Percentiles rank a stretch among this genome's conserved stretches.
Evolutionary conservation across 2,113 vertebrate species (phyloP).

Genomic region (Ceyx margarethae): DNA sequence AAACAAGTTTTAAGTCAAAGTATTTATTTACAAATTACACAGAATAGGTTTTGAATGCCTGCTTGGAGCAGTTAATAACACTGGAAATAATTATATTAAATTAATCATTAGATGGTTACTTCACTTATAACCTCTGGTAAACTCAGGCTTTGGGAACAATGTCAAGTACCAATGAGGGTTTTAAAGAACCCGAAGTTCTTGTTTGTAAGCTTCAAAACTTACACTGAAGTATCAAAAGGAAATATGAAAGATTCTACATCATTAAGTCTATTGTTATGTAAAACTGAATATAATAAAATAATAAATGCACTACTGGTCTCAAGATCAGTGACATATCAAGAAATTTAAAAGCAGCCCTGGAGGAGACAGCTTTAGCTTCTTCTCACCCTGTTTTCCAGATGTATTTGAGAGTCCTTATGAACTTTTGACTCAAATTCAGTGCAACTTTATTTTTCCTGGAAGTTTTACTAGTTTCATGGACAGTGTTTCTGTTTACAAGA

Average conservation of each 20-base stretch:
- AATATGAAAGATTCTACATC: not conserved
- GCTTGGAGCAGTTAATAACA: not conserved
- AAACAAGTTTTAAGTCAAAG: not conserved
- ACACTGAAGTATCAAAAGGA: not conserved
- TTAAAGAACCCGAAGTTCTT: not conserved
- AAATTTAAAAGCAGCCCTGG: not conserved
- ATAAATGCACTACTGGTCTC: not conserved
- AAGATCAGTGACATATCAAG: not conserved
- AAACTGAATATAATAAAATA: not conserved
- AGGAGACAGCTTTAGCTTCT: not conserved
- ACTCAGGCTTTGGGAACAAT: not conserved
- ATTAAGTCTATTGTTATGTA: not conserved
- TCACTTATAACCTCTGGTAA: not conserved
- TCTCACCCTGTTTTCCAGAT: not conserved
- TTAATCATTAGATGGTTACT: not conserved
- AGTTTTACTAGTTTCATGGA: not conserved
- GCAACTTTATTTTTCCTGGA: not conserved
- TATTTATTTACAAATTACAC: not conserved
- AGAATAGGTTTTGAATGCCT: not conserved
- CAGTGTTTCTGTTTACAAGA: not conserved
- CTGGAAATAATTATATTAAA: not conserved
- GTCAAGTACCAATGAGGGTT: not conserved
- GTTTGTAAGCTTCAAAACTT: not conserved
- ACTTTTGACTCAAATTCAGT: not conserved
- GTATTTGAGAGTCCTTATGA: not conserved